Evolutionary conservation across 2,113 vertebrate genomes (phyloP), one percentile per base, ranked within the genome.

Genomic region (Pipa parva): DNA sequence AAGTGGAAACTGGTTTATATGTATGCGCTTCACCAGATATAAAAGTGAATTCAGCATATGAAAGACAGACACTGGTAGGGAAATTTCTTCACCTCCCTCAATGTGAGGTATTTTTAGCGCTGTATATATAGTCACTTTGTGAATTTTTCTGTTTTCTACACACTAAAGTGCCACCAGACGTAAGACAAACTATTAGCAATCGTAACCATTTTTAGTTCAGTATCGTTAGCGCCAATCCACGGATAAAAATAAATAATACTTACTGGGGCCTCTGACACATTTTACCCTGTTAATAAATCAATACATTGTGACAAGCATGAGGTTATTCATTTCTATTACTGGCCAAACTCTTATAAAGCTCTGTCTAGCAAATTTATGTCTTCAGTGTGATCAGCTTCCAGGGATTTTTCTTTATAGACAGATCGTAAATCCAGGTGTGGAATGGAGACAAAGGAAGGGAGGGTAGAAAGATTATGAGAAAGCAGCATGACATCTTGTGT

Each of bases 341-440:
- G 22, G 56, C 51, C 56, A 39, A 27, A n/a, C 18, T 11, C 11
- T 31, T 52, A 51, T 28, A 51, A 24, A 51, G 46, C 31, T 68
- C 46, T 25, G 45, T 37, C 65, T 42, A 29, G n/a, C 21, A 24
- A 46, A 68, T 68, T 68, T 68, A 68, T 59, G 31, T 18, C 18
- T 26, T 17, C 15, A 39, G 45, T 42, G 46, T 46, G 51, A 60
- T 46, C 65, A 37, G 65, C 45, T 68, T 31, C 56, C 57, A 8
- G 56, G 59, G 65, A 68, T 54, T 60, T 60, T 60, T 56, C 63
- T 64, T 42, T 37, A 42, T 29, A 36, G 46, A 36, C 29, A 42
- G 21, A 60, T 59, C 46, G 31, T 68, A 68, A 68, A 68, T 68
- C 57, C 45, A 4, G 9, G 27, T 12, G 48, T 36, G n/a, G 31